phyloP scores from a whole-genome alignment of 2,888 invertebrate species.

The Drosophila paracracens region DNA sequence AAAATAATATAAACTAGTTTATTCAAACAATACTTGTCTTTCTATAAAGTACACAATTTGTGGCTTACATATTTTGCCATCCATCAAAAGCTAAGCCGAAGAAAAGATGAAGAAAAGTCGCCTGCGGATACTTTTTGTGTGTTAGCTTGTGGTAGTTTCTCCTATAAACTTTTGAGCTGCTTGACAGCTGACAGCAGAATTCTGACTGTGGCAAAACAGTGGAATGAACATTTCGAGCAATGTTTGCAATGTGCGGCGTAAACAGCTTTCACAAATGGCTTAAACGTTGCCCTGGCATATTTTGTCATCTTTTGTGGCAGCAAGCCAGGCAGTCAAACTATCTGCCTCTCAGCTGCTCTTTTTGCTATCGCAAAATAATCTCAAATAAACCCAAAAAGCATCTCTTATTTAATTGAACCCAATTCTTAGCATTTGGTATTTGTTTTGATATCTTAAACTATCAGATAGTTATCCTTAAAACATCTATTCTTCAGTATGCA shows the following conservation, averaged over 20 bases:
- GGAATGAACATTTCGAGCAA: conserved; percentile 22
- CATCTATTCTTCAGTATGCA: background rate
- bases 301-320: conserved; percentile 50
- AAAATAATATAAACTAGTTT: background rate
- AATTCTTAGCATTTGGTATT: background rate
- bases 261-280: conserved; percentile 56
- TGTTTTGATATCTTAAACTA: background rate
- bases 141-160: conserved; percentile 20
- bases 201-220: conserved; percentile 19
- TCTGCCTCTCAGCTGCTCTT: conserved; percentile 22
- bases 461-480: background rate
- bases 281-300: conserved; percentile 46
- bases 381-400: background rate
- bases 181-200: conserved; percentile 39
- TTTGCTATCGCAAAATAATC: background rate
- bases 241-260: conserved; percentile 41
- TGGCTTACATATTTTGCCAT: conserved; percentile 6
- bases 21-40: background rate
- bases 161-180: conserved; percentile 28
- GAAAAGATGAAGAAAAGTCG: conserved; percentile 8
- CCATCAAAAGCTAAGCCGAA: background rate
- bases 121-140: conserved; percentile 20
- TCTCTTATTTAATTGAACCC: background rate
- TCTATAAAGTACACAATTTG: conserved; percentile 4
- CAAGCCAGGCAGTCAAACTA: conserved; percentile 41